These are phyloP conservation scores for Netta rufina DNA, from an alignment of 2,797 vertebrate genomes.

Conservation along the genomic window DNA sequence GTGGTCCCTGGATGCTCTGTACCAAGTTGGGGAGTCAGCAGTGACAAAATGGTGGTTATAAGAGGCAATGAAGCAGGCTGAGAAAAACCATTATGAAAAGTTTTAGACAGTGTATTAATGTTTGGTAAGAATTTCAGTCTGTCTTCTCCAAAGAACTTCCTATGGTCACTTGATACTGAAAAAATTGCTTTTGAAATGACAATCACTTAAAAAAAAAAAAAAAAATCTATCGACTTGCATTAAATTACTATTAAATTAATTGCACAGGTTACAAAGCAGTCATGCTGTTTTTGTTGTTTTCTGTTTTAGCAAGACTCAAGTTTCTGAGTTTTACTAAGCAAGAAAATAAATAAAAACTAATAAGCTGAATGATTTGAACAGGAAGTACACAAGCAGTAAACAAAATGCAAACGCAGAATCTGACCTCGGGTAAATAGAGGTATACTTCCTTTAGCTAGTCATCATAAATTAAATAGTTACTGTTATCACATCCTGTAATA, in stretches of 20 bases:
- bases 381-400: not conserved
- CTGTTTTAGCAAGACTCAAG: not conserved
- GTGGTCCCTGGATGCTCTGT: fast-evolving
- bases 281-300: not conserved
- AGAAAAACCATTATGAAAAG: not conserved
- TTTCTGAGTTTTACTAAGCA: not conserved
- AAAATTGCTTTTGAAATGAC: not conserved
- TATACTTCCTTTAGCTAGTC: not conserved
- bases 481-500: not conserved
- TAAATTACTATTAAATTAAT: not conserved
- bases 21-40: fast-evolving
- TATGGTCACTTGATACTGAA: not conserved
- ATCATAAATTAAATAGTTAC: not conserved
- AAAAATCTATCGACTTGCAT: not conserved
- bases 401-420: not conserved
- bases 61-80: not conserved
- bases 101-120: not conserved
- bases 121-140: not conserved
- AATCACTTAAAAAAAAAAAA: not conserved
- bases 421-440: not conserved
- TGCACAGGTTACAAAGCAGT: not conserved
- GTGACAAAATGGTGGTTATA: not conserved
- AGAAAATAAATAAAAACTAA: not conserved
- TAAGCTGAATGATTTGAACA: not conserved
- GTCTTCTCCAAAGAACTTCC: not conserved